These are phyloP conservation scores for Aegotheles bennettii DNA, from an alignment of 2,113 vertebrate genomes.

Conservation along the genomic window DNA sequence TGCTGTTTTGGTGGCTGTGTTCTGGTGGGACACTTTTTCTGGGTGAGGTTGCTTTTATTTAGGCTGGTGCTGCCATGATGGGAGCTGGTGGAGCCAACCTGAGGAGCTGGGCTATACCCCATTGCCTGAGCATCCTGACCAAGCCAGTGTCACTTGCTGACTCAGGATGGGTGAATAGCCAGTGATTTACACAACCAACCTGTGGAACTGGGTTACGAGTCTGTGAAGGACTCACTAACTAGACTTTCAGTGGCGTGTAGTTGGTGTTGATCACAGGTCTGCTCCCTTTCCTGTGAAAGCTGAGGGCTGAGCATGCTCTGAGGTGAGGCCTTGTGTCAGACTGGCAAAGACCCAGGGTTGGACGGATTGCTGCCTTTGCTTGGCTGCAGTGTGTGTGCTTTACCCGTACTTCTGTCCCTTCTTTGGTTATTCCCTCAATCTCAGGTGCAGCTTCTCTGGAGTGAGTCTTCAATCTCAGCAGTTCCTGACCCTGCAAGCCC, in stretches of 20 bases:
- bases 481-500: background rate
- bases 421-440: background rate
- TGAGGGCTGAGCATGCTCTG: background rate
- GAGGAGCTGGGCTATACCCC: background rate
- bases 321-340: background rate
- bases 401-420: background rate
- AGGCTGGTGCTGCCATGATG: background rate
- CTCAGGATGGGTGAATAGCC: background rate
- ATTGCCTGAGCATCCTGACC: background rate
- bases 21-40: background rate
- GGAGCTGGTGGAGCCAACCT: background rate
- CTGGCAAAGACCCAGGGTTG: background rate
- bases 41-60: background rate
- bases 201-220: background rate
- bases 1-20: rapidly evolving
- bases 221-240: background rate
- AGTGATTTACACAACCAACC: background rate
- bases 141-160: rapidly evolving
- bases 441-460: background rate
- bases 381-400: background rate
- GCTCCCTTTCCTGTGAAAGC: background rate
- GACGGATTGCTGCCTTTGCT: background rate
- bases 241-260: rapidly evolving
- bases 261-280: background rate
- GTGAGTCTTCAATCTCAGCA: background rate